These are phyloP conservation scores for Hoplostethus atlanticus DNA, from an alignment of 2,797 vertebrate genomes.

Conservation along the genomic window DNA sequence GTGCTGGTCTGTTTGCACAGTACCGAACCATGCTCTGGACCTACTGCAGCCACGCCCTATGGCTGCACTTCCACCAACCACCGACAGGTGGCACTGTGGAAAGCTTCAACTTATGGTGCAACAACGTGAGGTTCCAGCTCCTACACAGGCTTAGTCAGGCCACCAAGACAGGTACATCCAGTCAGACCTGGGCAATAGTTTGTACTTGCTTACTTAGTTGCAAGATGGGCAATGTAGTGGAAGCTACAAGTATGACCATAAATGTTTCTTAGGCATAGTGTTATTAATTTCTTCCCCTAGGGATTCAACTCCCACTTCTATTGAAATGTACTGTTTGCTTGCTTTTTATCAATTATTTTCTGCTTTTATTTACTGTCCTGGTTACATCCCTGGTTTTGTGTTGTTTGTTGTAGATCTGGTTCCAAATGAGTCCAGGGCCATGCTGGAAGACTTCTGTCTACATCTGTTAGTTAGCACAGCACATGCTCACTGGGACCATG, in stretches of 20 bases:
- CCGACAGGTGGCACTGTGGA: slow-evolving; percentile 19
- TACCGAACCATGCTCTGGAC: slow-evolving; percentile 73
- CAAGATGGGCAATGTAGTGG: no score
- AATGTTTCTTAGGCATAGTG: no score
- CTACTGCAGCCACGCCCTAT: slow-evolving; percentile 63
- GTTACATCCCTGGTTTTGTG: slow-evolving; percentile 1
- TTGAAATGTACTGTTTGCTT: neutral
- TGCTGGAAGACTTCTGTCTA: slow-evolving; percentile 74
- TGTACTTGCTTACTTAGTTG: no score
- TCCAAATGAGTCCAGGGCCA: slow-evolving; percentile 71
- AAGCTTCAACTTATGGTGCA: slow-evolving; percentile 75
- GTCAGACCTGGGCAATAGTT: neutral
- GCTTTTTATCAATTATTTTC: neutral
- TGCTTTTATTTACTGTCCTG: neutral
- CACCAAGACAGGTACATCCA: slow-evolving; percentile 35
- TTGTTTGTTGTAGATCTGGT: slow-evolving; percentile 65
- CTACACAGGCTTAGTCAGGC: slow-evolving; percentile 57
- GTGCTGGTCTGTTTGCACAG: slow-evolving; percentile 65
- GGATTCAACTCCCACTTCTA: no score
- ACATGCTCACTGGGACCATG: slow-evolving; percentile 83
- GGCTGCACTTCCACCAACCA: slow-evolving; percentile 66
- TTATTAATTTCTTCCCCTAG: no score
- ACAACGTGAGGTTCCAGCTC: slow-evolving; percentile 56
- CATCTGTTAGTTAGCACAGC: slow-evolving; percentile 67
- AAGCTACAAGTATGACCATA: no score